A percentile compares a stretch with the other conserved stretches of the same genome.
phyloP scores from a whole-genome alignment of 2,113 vertebrate genomes.

The Microcebus tavaratra region DNA sequence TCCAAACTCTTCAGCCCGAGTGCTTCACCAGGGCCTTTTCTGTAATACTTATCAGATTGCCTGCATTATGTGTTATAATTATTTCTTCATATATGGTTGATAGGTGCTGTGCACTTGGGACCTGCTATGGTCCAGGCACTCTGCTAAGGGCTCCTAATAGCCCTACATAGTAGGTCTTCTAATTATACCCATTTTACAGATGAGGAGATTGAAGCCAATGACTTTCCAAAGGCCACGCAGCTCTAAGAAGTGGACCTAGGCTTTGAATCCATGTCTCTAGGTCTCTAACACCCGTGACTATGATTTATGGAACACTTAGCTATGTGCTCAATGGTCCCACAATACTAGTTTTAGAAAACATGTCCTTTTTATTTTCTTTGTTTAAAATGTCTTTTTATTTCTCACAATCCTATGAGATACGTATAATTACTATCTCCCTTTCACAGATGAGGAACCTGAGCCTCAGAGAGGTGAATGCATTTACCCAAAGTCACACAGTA shows the following conservation, averaged over 20 bases:
- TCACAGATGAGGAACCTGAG: neutral
- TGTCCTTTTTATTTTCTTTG: neutral
- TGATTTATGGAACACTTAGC: neutral
- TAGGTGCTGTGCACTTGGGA: neutral
- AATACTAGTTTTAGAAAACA: neutral
- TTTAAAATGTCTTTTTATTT: conserved; percentile 35
- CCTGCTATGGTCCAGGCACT: neutral
- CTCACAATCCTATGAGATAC: neutral
- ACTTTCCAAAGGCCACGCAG: neutral
- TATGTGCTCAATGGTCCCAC: neutral
- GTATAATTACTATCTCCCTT: neutral
- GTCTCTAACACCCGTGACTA: neutral
- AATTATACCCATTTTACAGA: neutral
- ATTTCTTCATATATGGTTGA: conserved; percentile 19
- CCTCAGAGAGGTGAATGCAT: neutral
- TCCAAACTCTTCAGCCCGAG: neutral
- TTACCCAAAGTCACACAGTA: neutral
- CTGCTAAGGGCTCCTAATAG: neutral
- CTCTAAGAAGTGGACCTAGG: neutral
- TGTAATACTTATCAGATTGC: neutral
- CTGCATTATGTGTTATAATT: neutral
- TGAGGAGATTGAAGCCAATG: neutral
- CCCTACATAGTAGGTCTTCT: neutral
- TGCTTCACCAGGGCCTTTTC: neutral
- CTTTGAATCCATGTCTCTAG: neutral